Percentiles rank a stretch among this genome's conserved stretches.
These are phyloP conservation scores for Artibeus jamaicensis DNA, from an alignment of 2,797 vertebrate species.

Conservation along the genomic window DNA sequence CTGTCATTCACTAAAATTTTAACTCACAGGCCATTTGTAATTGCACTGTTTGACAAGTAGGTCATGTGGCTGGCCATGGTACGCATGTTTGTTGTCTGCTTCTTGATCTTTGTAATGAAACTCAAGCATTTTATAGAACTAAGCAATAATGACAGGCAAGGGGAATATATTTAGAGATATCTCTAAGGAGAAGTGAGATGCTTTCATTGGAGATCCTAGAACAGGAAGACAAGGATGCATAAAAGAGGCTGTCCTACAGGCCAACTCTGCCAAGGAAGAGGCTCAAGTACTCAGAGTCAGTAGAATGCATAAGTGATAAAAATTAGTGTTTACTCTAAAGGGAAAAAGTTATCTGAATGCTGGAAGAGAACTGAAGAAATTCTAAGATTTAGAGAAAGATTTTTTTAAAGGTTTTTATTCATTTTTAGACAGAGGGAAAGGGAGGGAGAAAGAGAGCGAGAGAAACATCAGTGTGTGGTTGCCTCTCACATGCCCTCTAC, in stretches of 20 bases:
- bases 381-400: background rate
- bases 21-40: slow-evolving; percentile 50
- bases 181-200: slow-evolving; percentile 11
- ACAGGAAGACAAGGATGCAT: slow-evolving; percentile 41
- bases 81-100: background rate
- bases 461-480: too few relatives aligned
- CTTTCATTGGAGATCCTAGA: slow-evolving; percentile 25
- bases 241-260: background rate
- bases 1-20: slow-evolving; percentile 47
- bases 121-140: slow-evolving; percentile 55
- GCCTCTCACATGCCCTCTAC: too few relatives aligned
- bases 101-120: slow-evolving; percentile 49
- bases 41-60: slow-evolving; percentile 48
- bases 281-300: background rate
- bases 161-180: slow-evolving; percentile 48
- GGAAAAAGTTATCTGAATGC: slow-evolving; percentile 39
- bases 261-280: background rate
- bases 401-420: background rate
- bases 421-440: too few relatives aligned
- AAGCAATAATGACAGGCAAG: slow-evolving; percentile 51
- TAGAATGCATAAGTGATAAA: slow-evolving; percentile 7
- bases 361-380: slow-evolving; percentile 40
- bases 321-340: slow-evolving; percentile 36
- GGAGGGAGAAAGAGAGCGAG: too few relatives aligned
- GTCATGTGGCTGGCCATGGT: background rate